phyloP scores from a whole-genome alignment of 2,113 vertebrate genomes.

The Pampusana beccarii region DNA sequence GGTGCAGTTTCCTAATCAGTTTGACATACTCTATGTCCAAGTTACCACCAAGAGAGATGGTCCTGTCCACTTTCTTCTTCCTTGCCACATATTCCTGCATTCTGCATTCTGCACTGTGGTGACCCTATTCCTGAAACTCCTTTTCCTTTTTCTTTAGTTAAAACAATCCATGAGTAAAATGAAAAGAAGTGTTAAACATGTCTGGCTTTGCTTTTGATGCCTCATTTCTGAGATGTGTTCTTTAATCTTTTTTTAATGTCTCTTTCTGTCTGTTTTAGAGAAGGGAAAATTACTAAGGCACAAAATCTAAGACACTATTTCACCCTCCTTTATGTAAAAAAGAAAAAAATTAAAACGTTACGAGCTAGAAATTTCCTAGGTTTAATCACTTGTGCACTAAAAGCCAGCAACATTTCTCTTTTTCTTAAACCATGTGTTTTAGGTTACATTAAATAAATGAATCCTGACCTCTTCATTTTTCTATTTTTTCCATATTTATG shows the following conservation, averaged over 20 bases:
- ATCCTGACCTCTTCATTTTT: not conserved
- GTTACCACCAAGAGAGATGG: not conserved
- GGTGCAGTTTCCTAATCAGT: not conserved
- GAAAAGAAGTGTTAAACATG: not conserved
- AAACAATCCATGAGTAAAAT: not conserved
- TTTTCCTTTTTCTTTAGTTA: not conserved
- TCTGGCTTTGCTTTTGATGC: not conserved
- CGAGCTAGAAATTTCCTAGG: not conserved
- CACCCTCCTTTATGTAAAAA: not conserved
- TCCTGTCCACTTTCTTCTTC: not conserved
- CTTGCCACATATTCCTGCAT: not conserved
- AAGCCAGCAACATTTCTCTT: not conserved
- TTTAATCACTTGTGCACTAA: not conserved
- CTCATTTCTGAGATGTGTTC: not conserved
- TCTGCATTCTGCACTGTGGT: not conserved
- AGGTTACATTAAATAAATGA: not conserved
- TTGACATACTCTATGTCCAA: not conserved
- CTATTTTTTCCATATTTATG: not conserved
- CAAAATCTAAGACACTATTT: not conserved
- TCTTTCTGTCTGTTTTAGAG: not conserved
- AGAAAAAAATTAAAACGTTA: not conserved
- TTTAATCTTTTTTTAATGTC: not conserved
- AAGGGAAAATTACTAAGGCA: not conserved
- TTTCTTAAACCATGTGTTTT: not conserved
- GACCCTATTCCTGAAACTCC: not conserved